Conservation (phyloP, 2,113 vertebrate species). For the Geothlypis trichas region DNA sequence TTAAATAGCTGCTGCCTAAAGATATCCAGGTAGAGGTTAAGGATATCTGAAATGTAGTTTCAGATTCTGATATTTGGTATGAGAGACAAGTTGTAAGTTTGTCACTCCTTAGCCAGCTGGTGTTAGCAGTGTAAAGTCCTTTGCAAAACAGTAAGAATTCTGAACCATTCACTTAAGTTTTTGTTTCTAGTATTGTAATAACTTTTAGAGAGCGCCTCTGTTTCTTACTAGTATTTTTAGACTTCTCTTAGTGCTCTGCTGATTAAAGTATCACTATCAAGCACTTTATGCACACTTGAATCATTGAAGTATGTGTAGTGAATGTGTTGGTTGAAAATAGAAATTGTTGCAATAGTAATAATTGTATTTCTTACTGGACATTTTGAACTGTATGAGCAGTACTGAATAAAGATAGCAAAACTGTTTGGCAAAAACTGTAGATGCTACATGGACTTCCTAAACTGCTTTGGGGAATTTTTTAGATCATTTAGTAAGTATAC, state of each 20-base stretch:
- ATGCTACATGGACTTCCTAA: not conserved
- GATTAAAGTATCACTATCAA: not conserved
- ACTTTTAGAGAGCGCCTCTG: not conserved
- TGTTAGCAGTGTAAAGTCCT: not conserved
- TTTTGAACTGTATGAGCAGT: not conserved
- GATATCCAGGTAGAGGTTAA: not conserved
- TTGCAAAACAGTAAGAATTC: not conserved
- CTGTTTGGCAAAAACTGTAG: not conserved
- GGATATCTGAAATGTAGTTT: not conserved
- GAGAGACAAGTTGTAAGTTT: not conserved
- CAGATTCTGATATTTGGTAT: not conserved
- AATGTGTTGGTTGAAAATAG: not conserved
- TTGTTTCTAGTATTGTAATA: not conserved
- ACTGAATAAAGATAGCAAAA: not conserved
- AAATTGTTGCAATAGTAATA: not conserved
- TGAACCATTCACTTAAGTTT: not conserved
- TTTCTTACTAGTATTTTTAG: not conserved
- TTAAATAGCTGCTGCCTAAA: slow-evolving; percentile 9
- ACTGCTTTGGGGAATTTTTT: not conserved
- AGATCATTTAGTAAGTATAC: not conserved
- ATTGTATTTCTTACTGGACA: not conserved
- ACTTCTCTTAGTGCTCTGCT: not conserved
- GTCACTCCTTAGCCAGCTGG: not conserved
- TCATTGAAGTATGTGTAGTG: not conserved
- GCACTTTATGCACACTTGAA: not conserved